phyloP scores from a whole-genome alignment of 2,888 invertebrate species.

The Phasia obesa region DNA sequence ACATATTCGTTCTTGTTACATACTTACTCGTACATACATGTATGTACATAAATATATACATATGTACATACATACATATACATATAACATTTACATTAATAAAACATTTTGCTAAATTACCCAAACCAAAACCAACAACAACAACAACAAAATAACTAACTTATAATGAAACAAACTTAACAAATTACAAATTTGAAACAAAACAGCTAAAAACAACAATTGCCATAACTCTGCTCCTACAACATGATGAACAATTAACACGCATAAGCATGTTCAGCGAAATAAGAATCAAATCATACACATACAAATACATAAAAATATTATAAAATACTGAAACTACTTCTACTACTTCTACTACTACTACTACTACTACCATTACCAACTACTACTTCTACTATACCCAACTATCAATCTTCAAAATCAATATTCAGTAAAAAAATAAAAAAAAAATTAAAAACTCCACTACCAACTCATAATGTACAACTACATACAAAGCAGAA shows the following conservation, averaged over 20 bases:
- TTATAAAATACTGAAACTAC: slow-evolving; percentile 49
- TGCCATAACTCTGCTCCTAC: slow-evolving; percentile 69
- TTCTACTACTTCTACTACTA: slow-evolving; percentile 37
- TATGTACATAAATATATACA: too few species aligned
- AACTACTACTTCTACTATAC: slow-evolving; percentile 50
- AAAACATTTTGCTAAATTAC: slow-evolving; percentile 48
- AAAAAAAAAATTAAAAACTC: slow-evolving; percentile 4
- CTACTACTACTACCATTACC: slow-evolving; percentile 45
- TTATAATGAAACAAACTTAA: slow-evolving; percentile 31
- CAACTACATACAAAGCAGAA: slow-evolving; percentile 60
- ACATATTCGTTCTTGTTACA: slow-evolving; percentile 58
- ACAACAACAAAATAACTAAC: slow-evolving; percentile 20
- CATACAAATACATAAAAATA: slow-evolving; percentile 61
- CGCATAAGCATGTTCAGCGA: slow-evolving; percentile 67
- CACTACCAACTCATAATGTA: slow-evolving; percentile 59
- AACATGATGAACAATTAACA: slow-evolving; percentile 73
- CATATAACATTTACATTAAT: slow-evolving; percentile 44
- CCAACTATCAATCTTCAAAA: slow-evolving; percentile 59
- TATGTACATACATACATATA: too few species aligned
- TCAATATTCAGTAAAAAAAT: too few species aligned
- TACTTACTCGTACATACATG: slow-evolving; percentile 34
- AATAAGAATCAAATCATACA: slow-evolving; percentile 45
- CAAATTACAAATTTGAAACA: slow-evolving; percentile 64
- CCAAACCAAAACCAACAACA: slow-evolving; percentile 38
- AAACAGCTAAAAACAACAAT: slow-evolving; percentile 70